Conservation (phyloP, 2,888 invertebrate species). For the Agapetus fuscipes region DNA sequence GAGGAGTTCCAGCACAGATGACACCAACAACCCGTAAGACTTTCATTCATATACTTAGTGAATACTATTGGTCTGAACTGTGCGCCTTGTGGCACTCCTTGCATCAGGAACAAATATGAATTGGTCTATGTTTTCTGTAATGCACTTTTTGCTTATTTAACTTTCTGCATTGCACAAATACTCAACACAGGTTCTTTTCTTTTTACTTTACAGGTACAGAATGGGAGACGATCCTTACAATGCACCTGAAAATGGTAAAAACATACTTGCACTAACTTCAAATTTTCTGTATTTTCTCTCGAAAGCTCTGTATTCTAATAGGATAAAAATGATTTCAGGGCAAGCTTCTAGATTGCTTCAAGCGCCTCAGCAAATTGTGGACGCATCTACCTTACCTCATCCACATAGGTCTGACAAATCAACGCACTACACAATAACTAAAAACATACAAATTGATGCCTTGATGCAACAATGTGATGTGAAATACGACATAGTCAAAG, state of each 20-base stretch:
- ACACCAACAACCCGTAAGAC: conserved; percentile 12
- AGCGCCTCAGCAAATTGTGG: background rate
- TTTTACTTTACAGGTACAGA: background rate
- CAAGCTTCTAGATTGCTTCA: background rate
- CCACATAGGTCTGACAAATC: conserved; percentile 10
- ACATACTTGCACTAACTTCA: no score
- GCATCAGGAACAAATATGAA: no score
- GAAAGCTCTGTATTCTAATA: background rate
- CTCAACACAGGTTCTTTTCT: background rate
- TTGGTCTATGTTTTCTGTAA: no score
- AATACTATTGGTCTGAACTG: no score
- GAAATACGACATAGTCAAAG: conserved; percentile 14
- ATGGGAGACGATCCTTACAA: background rate
- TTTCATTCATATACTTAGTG: no score
- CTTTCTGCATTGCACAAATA: no score
- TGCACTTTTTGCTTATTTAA: no score
- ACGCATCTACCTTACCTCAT: conserved; percentile 14
- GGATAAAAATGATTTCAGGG: background rate
- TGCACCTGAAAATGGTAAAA: background rate
- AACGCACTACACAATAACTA: conserved; percentile 14
- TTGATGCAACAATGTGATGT: conserved; percentile 14
- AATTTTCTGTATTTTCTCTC: no score
- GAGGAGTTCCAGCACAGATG: conserved; percentile 20
- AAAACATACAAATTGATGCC: conserved; percentile 16
- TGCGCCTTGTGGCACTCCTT: no score